Conservation (phyloP, 2,113 vertebrate genomes). For the Myrmophylax atrothorax region DNA sequence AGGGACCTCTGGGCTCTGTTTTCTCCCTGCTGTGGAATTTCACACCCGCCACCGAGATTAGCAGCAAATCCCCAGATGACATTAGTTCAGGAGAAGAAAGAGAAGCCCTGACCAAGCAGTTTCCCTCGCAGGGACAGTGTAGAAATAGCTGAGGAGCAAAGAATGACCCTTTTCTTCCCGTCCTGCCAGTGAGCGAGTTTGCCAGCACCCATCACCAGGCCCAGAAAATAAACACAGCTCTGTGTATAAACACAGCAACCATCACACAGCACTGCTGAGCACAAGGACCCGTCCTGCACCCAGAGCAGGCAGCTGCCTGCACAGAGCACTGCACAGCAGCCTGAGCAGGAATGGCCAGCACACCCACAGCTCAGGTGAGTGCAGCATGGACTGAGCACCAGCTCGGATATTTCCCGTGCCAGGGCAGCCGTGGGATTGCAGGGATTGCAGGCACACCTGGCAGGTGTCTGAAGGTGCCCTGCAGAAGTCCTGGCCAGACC, state of each 20-base stretch:
- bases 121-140: not conserved
- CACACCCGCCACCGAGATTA: slow-evolving; percentile 50
- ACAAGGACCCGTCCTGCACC: not conserved
- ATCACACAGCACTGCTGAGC: not conserved
- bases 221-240: slow-evolving; percentile 37
- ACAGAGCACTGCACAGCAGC: not conserved
- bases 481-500: not conserved
- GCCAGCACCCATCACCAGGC: slow-evolving; percentile 57
- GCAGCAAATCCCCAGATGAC: slow-evolving; percentile 31
- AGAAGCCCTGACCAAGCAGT: slow-evolving; percentile 41
- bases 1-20: not conserved
- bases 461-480: not conserved
- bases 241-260: slow-evolving; percentile 18
- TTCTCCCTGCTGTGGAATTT: slow-evolving; percentile 56
- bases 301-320: not conserved
- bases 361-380: not conserved
- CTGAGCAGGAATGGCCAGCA: not conserved
- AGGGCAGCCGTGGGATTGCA: not conserved
- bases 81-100: slow-evolving; percentile 37
- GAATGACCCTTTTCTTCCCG: slow-evolving; percentile 54
- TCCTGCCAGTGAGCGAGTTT: not conserved
- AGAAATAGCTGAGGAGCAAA: slow-evolving; percentile 52
- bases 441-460: not conserved
- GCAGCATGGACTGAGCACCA: rapidly evolving
- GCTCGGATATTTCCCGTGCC: rapidly evolving